Evolutionary conservation across 2,888 invertebrate species (phyloP), one percentile per base, ranked within the genome.

Genomic region (Cantharis nigra): DNA sequence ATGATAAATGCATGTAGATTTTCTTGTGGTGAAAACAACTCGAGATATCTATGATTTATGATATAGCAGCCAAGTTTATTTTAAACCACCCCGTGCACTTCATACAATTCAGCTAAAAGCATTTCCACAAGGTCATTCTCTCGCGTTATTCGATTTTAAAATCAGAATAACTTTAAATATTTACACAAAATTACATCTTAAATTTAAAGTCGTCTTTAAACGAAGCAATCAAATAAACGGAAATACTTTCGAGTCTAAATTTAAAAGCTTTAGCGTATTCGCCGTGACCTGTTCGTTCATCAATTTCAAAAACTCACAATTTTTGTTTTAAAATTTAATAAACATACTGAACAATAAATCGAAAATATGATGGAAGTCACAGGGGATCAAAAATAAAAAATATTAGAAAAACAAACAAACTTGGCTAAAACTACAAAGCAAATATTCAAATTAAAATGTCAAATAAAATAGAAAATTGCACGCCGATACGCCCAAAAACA

Each of bases 391-490:
- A 75, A 71, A 67, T 69, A n/a, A 62, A 69, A 71, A 62, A 63
- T 64, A 18, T 63, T 3, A 10, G 33, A 30, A 13, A 30, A 74
- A 74, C 49, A 30, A 65, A 23, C 16, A 28, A 13, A 14, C 62
- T 75, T 76, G 76, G 76, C 76, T 62, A 9, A 16, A 20, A 49
- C 18, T 18, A 62, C 72, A 76, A 76, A 76, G 76, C 70, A 62
- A 49, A 69, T 69, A 76, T 76, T 72, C 76, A 76, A 72, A 14
- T 70, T 69, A 72, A 49, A 72, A 75, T 33, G 71, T 65, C 28
- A 14, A 76, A 76, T 72, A 72, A 75, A 64, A 72, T 20, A 9
- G n/a, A 72, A 69, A 71, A 75, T 9, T 75, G 75, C 75, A 75
- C 9, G 14, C 10, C 26, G 62, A 49, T 18, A 23, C 62, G 71